Conservation (phyloP, 2,797 vertebrate genomes). For the Helarctos malayanus region DNA sequence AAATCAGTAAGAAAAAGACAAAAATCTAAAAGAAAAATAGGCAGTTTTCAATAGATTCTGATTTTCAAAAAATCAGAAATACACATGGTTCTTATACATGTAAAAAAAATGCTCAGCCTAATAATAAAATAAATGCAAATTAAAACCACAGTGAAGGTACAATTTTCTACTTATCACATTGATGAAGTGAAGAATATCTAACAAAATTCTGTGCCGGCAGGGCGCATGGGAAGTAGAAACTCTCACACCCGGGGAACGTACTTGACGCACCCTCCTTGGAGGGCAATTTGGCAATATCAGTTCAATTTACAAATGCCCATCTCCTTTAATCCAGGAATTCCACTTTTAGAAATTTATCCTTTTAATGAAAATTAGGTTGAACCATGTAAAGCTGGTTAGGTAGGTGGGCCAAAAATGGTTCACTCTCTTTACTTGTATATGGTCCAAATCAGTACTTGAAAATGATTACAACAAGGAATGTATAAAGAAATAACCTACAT, state of each 20-base stretch:
- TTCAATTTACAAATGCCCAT: background rate
- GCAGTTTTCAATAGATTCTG: background rate
- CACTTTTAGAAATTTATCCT: background rate
- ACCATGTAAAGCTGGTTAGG: background rate
- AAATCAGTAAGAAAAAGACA: slow-evolving; percentile 1
- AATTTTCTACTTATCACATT: background rate
- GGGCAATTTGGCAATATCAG: background rate
- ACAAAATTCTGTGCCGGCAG: background rate
- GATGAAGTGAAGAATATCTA: background rate
- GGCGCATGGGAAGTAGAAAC: background rate
- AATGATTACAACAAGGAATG: background rate
- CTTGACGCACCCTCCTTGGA: background rate
- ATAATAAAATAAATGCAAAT: slow-evolving; percentile 50
- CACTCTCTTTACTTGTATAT: background rate
- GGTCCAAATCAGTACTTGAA: background rate
- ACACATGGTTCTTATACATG: background rate
- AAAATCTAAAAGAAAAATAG: slow-evolving; percentile 23
- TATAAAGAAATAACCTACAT: background rate
- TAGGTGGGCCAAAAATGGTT: background rate
- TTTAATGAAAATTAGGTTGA: background rate
- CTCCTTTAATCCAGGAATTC: slow-evolving; percentile 10
- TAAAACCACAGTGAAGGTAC: background rate
- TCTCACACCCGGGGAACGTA: background rate
- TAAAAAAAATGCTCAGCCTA: background rate
- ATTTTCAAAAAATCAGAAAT: slow-evolving; percentile 24